Base-by-base conservation (phyloP, 2,888 invertebrate species). In the Opisthograptis luteolata region DNA sequence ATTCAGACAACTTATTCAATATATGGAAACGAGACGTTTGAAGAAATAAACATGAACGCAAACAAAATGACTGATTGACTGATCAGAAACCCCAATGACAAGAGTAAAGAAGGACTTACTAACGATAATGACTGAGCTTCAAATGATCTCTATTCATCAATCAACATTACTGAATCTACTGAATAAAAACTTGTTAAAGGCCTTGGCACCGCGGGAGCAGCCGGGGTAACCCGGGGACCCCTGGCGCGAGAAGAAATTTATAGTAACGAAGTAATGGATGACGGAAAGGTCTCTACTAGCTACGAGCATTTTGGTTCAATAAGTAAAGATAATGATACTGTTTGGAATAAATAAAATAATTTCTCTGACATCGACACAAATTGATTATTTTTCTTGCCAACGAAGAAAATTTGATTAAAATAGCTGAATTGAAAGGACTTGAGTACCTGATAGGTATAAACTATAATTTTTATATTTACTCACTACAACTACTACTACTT, bases 141-240 rank as follows among this genome's bases (percentile, higher is more conserved):
- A 51, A 51, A 19, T 44, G 27, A 40, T 27, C 37, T 20, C 44
- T 13, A 35, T 40, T 41, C 66, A 64, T 69, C 55, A 45, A 62
- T 67, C 63, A 62, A 40, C 27, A 36, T 48, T 25, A 55, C 54
- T 55, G 48, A 63, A 69, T 66, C 49, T 35, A 59, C 41, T 53
- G 35, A 40, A 48, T 55, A 56, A 34, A 46, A 46, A 53, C 36
- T 50, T 59, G 55, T 55, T 53, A 50, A 46, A 51, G 62, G 62
- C 61, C 70, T 68, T 63, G 68, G 51, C 73, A 25, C 70, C 25
- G 50, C 68, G 58, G 70, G 74, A 60, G 24, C 41, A 34, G 12
- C 46, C 64, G 19, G n/a, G n/a, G n/a, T n/a, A n/a, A n/a, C n/a
- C n/a, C n/a, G n/a, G n/a, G n/a, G n/a, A n/a, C 44, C 64, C 66